These are phyloP conservation scores for Acrobasis consociella DNA, from an alignment of 2,888 invertebrate genomes.

Conservation along the genomic window DNA sequence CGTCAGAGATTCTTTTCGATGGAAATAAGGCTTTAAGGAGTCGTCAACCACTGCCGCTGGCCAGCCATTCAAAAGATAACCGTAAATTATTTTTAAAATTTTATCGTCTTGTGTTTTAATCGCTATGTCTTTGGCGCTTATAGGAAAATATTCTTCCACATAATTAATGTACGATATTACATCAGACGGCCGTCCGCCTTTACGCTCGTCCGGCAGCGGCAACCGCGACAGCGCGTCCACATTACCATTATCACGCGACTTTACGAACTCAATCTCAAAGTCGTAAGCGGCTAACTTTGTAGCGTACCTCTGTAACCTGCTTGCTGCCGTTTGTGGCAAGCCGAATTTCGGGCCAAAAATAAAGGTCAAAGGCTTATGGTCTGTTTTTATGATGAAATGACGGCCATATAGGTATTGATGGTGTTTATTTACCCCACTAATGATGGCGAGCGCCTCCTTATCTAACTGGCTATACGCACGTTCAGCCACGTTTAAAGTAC, in stretches of 20 bases:
- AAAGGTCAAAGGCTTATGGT: constrained; percentile 20
- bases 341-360: constrained; percentile 24
- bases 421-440: constrained; percentile 31
- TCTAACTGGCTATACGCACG: constrained; percentile 35
- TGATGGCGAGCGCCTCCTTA: constrained; percentile 36
- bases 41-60: neutral
- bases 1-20: neutral
- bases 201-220: constrained; percentile 3
- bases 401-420: constrained; percentile 24
- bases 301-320: constrained; percentile 46
- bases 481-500: constrained; percentile 36
- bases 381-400: constrained; percentile 26
- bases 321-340: constrained; percentile 44
- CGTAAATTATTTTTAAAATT: neutral
- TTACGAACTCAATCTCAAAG: constrained; percentile 33
- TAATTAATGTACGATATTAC: neutral
- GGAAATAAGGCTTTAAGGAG: neutral
- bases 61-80: neutral
- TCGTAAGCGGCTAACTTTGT: constrained; percentile 45
- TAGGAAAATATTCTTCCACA: neutral
- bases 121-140: constrained; percentile 2
- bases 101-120: neutral
- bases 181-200: neutral
- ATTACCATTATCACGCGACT: constrained; percentile 27
- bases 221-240: constrained; percentile 36